Evolutionary conservation across 2,113 vertebrate genomes (phyloP), one percentile per base, ranked within the genome.

Genomic region (Poeciliopsis retropinna): DNA sequence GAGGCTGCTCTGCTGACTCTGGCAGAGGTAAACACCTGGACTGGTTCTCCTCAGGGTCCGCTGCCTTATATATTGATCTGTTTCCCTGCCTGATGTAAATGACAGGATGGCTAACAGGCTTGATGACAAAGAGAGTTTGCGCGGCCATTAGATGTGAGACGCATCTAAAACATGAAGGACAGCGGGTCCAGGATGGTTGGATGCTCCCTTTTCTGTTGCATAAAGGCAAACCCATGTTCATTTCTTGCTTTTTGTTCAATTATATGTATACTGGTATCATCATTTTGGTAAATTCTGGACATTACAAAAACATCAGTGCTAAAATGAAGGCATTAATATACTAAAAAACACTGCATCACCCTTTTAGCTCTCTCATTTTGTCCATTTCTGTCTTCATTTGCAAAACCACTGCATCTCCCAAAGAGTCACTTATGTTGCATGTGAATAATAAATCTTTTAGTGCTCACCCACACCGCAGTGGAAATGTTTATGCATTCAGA

Each of bases 401-500:
- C 17, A 19, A 22, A 44, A 17, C 14, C 41, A 14, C 11, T 41
- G 10, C 9, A 0, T 13, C 13, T 51, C 14, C 44, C 17, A 51
- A 51, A 51, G 51, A 79, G 74, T 67, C 67, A 68, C 32, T 79
- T 39, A 62, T 64, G 62, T 11, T 37, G 34, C 34, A 37, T 37
- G 66, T 67, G 32, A 67, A 78, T 75, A 70, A 68, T 72, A 51
- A 54, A 34, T 67, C 27, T 73, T 47, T 27, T n/a, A 78, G 79
- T 61, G 34, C 67, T 63, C 63, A 81, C 81, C 71, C 78, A 85
- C 83, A 87, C 73, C 85, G 76, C 88, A 83, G 78, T 75, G 70
- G 67, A 72, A 85, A 73, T 76, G 78, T 71, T 54, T 79, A 72
- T 85, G 69, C 60, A 85, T 67, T 85, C 81, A 85, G 88, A 78